Evolutionary conservation across 1,140 invertebrate species (phyloP).

Genomic region (Nasonia vitripennis): DNA sequence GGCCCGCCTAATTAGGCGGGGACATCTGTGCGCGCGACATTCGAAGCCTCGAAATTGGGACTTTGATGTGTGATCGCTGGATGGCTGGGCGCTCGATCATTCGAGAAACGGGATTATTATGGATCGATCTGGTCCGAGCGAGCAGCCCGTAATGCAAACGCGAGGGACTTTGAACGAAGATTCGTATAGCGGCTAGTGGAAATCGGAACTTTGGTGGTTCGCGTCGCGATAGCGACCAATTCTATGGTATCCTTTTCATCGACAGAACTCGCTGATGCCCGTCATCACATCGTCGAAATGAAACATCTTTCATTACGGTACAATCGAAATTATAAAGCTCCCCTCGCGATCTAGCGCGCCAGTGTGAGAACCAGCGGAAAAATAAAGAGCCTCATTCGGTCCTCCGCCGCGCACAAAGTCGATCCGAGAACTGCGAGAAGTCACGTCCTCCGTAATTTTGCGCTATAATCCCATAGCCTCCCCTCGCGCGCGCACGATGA

Average conservation of each 20-base stretch:
- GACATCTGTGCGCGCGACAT: slow-evolving; percentile 65
- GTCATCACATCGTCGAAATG: background rate
- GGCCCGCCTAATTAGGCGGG: slow-evolving; percentile 69
- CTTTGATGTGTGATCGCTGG: background rate
- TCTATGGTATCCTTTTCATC: too few species aligned
- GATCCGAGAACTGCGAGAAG: background rate
- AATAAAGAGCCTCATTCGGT: slow-evolving; percentile 17
- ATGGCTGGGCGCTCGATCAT: background rate
- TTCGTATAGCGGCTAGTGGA: too few species aligned
- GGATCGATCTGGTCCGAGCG: background rate
- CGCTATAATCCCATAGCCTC: slow-evolving; percentile 62
- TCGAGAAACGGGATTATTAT: slow-evolving; percentile 12
- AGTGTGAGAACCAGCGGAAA: slow-evolving; percentile 56
- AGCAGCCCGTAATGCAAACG: too few species aligned
- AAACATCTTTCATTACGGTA: slow-evolving; percentile 27
- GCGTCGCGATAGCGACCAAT: too few species aligned
- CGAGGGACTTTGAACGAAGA: too few species aligned
- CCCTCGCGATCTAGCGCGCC: background rate
- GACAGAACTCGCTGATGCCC: too few species aligned
- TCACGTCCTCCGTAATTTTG: slow-evolving; percentile 67
- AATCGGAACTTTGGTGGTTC: too few species aligned
- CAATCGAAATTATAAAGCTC: slow-evolving; percentile 31
- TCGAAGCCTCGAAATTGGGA: background rate
- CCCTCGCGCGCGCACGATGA: too few species aligned
- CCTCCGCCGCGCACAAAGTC: background rate